A percentile compares a stretch with the other conserved stretches of the same genome.
Evolutionary conservation across 2,888 invertebrate genomes (phyloP).

Genomic region (Hedychridium roseum): DNA sequence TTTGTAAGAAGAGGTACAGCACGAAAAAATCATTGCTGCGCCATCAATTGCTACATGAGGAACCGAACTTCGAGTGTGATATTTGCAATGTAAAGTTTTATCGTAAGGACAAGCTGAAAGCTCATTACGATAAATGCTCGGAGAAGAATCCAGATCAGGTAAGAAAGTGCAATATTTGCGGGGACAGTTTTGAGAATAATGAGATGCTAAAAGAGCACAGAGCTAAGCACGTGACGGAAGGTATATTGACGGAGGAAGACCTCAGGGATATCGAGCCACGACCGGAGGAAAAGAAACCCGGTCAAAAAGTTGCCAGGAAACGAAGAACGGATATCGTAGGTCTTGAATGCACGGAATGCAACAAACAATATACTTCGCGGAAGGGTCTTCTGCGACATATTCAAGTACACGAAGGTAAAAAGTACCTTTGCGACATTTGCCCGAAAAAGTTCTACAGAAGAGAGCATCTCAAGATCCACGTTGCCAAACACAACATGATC

Average conservation of each 20-base stretch:
- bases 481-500: conserved; percentile 61
- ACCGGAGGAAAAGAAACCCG: conserved; percentile 46
- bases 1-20: conserved; percentile 59
- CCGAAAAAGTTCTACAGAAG: conserved; percentile 61
- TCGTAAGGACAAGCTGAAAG: conserved; percentile 60
- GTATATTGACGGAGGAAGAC: conserved; percentile 59
- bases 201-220: conserved; percentile 56
- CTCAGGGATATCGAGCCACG: conserved; percentile 55
- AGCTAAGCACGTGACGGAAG: conserved; percentile 59
- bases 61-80: conserved; percentile 61
- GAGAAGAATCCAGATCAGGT: conserved; percentile 62
- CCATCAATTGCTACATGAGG: conserved; percentile 59
- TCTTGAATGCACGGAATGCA: conserved; percentile 59
- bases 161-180: conserved; percentile 60
- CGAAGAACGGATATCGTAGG: conserved; percentile 60
- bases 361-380: conserved; percentile 59
- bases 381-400: conserved; percentile 59
- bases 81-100: conserved; percentile 61
- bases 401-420: conserved; percentile 61
- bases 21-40: conserved; percentile 59
- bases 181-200: conserved; percentile 59
- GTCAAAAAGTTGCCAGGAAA: conserved; percentile 53
- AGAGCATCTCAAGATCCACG: conserved; percentile 60
- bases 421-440: conserved; percentile 60
- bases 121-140: conserved; percentile 61